A percentile compares a stretch with the other conserved stretches of the same genome.
phyloP scores from a whole-genome alignment of 2,888 invertebrate species.

The Tetragonula carbonaria region DNA sequence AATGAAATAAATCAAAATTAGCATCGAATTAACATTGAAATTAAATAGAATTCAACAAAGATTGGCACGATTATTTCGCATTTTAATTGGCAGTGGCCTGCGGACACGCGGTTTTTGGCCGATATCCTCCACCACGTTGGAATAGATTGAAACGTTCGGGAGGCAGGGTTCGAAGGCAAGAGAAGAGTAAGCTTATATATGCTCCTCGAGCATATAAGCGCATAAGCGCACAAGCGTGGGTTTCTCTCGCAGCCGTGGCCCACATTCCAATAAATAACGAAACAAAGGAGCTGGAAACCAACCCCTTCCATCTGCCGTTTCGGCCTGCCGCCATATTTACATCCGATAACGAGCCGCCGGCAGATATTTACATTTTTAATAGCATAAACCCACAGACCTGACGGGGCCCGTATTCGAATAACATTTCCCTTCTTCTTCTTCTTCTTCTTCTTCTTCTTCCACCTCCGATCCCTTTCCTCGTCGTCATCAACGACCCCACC shows the following conservation, averaged over 20 bases:
- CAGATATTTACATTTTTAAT: slow-evolving; percentile 83
- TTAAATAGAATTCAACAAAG: slow-evolving; percentile 3
- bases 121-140: not conserved
- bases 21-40: not conserved
- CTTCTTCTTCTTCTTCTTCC: too few relatives aligned
- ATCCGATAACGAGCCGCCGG: slow-evolving; percentile 83
- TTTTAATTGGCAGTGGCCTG: slow-evolving; percentile 35
- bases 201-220: not conserved
- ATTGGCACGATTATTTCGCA: slow-evolving; percentile 8
- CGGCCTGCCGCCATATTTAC: slow-evolving; percentile 79
- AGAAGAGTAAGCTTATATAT: slow-evolving; percentile 26
- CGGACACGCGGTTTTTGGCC: not conserved
- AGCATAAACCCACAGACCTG: slow-evolving; percentile 80
- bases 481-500: slow-evolving; percentile 67
- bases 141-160: slow-evolving; percentile 39
- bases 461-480: slow-evolving; percentile 37
- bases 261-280: slow-evolving; percentile 81
- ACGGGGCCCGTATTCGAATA: slow-evolving; percentile 61
- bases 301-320: slow-evolving; percentile 59
- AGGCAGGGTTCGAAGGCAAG: slow-evolving; percentile 39
- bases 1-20: too few relatives aligned
- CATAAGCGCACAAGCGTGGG: slow-evolving; percentile 60
- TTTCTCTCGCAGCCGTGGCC: slow-evolving; percentile 57
- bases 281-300: slow-evolving; percentile 77
- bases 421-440: slow-evolving; percentile 60